Evolutionary conservation across 2,888 invertebrate genomes (phyloP).

Genomic region (Tiphia femorata): DNA sequence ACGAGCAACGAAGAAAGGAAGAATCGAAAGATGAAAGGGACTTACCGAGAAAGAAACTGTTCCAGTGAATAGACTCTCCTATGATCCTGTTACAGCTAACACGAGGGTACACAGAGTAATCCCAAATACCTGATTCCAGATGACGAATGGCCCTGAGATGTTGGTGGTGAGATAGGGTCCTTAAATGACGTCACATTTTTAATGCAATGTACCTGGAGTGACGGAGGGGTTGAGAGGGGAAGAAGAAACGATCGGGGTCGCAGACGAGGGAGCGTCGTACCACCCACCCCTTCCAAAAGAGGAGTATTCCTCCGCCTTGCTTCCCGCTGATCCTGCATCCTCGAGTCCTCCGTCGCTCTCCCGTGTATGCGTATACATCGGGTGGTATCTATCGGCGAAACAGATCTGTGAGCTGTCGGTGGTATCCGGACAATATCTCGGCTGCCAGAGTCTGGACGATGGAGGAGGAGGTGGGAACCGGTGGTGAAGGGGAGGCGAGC

Average conservation of each 20-base stretch:
- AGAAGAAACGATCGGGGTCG: no score
- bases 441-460: slow-evolving; percentile 23
- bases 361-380: slow-evolving; percentile 44
- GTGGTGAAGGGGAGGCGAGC: slow-evolving; percentile 13
- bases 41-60: no score
- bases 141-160: slow-evolving; percentile 48
- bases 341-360: slow-evolving; percentile 5
- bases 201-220: slow-evolving; percentile 44
- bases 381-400: slow-evolving; percentile 52
- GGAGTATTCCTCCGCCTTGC: background rate
- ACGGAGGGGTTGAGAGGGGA: no score
- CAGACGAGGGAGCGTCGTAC: slow-evolving; percentile 16
- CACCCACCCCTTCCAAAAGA: background rate
- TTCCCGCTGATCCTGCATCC: slow-evolving; percentile 7
- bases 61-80: no score
- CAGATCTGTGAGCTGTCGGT: slow-evolving; percentile 56
- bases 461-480: background rate
- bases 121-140: slow-evolving; percentile 46
- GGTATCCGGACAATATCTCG: slow-evolving; percentile 57
- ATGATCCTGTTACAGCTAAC: no score
- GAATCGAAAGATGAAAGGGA: no score
- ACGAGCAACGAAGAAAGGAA: no score
- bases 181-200: slow-evolving; percentile 58
- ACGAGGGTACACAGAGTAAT: no score
- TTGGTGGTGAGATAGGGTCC: slow-evolving; percentile 42